Evolutionary conservation across 2,888 invertebrate genomes (phyloP), one percentile per base, ranked within the genome.

Genomic region (Teinopalpus imperialis): DNA sequence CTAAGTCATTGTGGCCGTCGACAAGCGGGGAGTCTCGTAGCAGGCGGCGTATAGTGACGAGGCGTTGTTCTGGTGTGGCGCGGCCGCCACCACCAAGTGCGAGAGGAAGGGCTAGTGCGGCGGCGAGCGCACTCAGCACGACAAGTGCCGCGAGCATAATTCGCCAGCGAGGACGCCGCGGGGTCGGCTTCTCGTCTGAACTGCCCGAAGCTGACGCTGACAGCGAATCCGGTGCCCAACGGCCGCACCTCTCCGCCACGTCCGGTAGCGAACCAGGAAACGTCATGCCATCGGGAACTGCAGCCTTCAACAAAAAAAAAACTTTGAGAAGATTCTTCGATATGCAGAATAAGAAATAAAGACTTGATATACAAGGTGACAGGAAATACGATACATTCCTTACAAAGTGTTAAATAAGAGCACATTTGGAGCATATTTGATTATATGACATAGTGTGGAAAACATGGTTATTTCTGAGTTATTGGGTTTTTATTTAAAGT

Each of bases 1-100:
- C 95, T 65, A 96, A 89, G 74, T 97, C 96, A 81, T 97, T 94
- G 83, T 96, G 96, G 52, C 95, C 95, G 73, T 95, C 94, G 60
- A 94, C 92, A 54, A 94, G 90, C 42, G 94, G 94, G 43, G 91
- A 90, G 74, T 93, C 92, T 57, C 91, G 90, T 59, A 93, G 87
- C 75, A 93, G 90, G 59, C 91, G 90, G 56, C 91, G 90, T 61
- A 93, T 90, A 55, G 91, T 91, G 56, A 92, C 90, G 56, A 94
- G 87, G 51, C 93, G 90, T 73, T 93, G 91, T 71, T 92, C 91
- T 43, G 91, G 91, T 44, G 88, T 85, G 48, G 82, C 87, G 30
- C 89, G 81, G 26, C 88, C 85, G 27, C 83, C 82, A 27, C 85
- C 81, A 35, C 85, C 85, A 21, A 87, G 79, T 16, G 83, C 87